phyloP scores from a whole-genome alignment of 2,888 invertebrate genomes.

The Nomada goodeniana region DNA sequence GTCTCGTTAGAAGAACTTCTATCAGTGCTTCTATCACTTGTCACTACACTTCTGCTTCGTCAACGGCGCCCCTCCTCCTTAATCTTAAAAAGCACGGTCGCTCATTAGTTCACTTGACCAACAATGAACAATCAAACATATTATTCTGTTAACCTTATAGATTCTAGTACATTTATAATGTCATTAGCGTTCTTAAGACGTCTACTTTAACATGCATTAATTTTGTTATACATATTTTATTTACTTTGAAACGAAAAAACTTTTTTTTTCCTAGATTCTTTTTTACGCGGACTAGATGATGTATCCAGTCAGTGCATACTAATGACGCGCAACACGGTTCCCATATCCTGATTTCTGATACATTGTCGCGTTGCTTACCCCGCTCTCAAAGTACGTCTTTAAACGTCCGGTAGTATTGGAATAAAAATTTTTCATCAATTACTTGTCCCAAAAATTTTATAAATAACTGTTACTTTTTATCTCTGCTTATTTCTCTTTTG shows the following conservation, averaged over 20 bases:
- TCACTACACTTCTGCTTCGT: too few relatives aligned
- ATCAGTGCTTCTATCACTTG: too few relatives aligned
- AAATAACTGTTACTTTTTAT: too few relatives aligned
- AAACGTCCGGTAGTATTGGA: not conserved
- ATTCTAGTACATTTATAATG: too few relatives aligned
- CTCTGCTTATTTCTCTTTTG: too few relatives aligned
- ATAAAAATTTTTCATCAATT: too few relatives aligned
- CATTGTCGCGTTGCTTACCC: slow-evolving; percentile 1
- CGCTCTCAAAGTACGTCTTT: not conserved
- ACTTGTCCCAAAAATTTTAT: too few relatives aligned
- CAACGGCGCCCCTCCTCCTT: not conserved
- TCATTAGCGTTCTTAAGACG: too few relatives aligned
- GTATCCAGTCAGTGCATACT: not conserved
- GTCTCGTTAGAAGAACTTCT: not conserved
- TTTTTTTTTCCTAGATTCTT: too few relatives aligned
- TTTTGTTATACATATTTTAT: not conserved
- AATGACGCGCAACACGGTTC: not conserved
- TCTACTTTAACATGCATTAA: not conserved
- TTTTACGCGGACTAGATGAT: too few relatives aligned
- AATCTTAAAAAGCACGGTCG: not conserved
- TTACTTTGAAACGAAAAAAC: not conserved
- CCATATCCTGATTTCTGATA: not conserved
- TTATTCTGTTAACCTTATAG: too few relatives aligned
- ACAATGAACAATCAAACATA: not conserved
- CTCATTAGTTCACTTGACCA: not conserved